These are phyloP conservation scores for Limnephilus rhombicus DNA, from an alignment of 2,888 invertebrate genomes.

Conservation along the genomic window DNA sequence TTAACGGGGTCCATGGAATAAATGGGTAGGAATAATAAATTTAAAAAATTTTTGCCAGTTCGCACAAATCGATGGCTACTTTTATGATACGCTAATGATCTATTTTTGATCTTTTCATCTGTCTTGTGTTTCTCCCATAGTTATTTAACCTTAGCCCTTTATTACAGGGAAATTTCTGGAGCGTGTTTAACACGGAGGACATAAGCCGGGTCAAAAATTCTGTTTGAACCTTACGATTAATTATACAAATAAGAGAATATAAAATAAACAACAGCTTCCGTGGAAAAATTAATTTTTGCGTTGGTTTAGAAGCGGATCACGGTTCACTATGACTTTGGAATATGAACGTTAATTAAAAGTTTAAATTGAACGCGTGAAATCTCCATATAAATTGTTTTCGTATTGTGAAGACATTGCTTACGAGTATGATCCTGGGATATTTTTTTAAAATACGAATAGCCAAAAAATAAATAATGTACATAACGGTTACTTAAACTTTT, in stretches of 20 bases:
- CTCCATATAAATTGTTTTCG: neutral
- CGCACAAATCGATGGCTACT: neutral
- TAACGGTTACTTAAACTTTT: neutral
- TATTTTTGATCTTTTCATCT: neutral
- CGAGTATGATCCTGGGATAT: neutral
- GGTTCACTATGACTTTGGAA: neutral
- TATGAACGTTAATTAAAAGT: constrained; percentile 25
- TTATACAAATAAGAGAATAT: constrained; percentile 49
- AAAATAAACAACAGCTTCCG: constrained; percentile 29
- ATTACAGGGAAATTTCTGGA: neutral
- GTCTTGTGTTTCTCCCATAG: neutral
- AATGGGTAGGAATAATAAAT: no score
- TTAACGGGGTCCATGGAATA: no score
- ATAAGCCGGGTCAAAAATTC: constrained; percentile 22
- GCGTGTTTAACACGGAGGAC: neutral
- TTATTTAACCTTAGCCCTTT: neutral
- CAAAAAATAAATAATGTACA: neutral
- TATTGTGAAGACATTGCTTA: neutral
- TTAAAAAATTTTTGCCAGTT: neutral
- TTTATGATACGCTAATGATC: neutral
- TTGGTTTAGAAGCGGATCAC: neutral
- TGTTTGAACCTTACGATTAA: constrained; percentile 48
- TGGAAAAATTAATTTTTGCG: neutral
- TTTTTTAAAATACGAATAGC: neutral
- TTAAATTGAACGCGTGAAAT: neutral